A percentile compares a stretch with the other conserved stretches of the same genome.
Conservation (phyloP, 2,888 invertebrate genomes). For the Drosophila falleni region DNA sequence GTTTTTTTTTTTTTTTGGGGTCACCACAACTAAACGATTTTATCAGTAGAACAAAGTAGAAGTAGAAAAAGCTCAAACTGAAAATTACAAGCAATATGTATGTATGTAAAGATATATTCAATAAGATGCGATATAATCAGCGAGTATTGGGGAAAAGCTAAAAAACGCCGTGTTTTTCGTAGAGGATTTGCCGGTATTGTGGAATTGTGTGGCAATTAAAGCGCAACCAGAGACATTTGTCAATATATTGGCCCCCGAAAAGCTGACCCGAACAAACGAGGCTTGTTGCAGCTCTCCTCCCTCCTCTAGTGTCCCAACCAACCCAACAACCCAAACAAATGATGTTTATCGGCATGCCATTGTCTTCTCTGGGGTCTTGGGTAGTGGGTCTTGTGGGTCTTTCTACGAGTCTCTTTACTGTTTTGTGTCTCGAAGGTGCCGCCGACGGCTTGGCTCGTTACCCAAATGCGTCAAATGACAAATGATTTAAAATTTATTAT, state of each 20-base stretch:
- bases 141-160: conserved; percentile 24
- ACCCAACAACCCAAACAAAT: conserved; percentile 49
- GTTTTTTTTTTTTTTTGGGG: conserved; percentile 25
- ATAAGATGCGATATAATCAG: conserved; percentile 57
- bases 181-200: conserved; percentile 10
- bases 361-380: conserved; percentile 57
- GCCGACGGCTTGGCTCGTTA: conserved; percentile 66
- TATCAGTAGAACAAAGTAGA: conserved; percentile 43
- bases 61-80: conserved; percentile 26
- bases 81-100: conserved; percentile 42
- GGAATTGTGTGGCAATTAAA: conserved; percentile 68
- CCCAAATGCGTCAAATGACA: conserved; percentile 80
- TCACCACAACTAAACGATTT: conserved; percentile 48
- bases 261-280: conserved; percentile 43
- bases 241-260: conserved; percentile 63
- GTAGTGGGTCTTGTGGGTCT: conserved; percentile 27
- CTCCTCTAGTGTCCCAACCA: background rate
- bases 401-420: conserved; percentile 11
- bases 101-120: conserved; percentile 44
- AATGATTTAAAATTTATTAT: conserved; percentile 80
- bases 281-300: background rate
- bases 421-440: conserved; percentile 41
- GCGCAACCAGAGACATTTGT: conserved; percentile 71
- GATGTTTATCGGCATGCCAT: conserved; percentile 72
- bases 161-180: conserved; percentile 21